Conservation (phyloP, 2,797 vertebrate genomes). For the Pipistrellus nathusii region DNA sequence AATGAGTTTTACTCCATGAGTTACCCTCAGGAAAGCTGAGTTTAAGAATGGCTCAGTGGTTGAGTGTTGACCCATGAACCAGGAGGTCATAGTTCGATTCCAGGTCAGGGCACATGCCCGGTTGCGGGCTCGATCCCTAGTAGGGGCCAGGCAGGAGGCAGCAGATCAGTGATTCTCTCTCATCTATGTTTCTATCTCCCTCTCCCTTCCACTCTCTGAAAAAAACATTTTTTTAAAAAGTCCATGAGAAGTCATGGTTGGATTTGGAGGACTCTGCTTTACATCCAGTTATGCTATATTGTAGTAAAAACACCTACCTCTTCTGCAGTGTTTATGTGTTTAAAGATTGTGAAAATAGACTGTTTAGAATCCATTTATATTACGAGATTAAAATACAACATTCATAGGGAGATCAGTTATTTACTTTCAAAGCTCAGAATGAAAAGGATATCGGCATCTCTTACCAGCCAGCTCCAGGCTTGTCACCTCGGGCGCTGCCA, state of each 20-base stretch:
- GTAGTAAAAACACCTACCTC: neutral
- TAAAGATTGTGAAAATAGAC: slow-evolving; percentile 28
- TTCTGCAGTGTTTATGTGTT: neutral
- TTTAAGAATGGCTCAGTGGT: neutral
- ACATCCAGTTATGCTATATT: neutral
- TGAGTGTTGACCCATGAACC: neutral
- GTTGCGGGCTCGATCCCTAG: neutral
- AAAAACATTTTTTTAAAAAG: neutral
- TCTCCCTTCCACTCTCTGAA: neutral
- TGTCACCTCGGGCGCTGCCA: slow-evolving; percentile 92
- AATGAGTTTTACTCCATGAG: neutral
- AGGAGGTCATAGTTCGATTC: neutral
- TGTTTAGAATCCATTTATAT: neutral
- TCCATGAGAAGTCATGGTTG: neutral
- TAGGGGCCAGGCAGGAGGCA: neutral
- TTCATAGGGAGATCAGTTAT: neutral
- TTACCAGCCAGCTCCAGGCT: slow-evolving; percentile 95
- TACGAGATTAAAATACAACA: slow-evolving; percentile 35
- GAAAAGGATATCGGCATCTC: slow-evolving; percentile 51
- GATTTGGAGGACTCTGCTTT: slow-evolving; percentile 28
- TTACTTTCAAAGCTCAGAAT: slow-evolving; percentile 34
- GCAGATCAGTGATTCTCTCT: neutral
- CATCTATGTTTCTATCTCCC: neutral
- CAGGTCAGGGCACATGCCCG: neutral
- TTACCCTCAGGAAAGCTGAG: neutral